Conservation (phyloP, 2,797 vertebrate genomes). For the Monodelphis domestica region DNA sequence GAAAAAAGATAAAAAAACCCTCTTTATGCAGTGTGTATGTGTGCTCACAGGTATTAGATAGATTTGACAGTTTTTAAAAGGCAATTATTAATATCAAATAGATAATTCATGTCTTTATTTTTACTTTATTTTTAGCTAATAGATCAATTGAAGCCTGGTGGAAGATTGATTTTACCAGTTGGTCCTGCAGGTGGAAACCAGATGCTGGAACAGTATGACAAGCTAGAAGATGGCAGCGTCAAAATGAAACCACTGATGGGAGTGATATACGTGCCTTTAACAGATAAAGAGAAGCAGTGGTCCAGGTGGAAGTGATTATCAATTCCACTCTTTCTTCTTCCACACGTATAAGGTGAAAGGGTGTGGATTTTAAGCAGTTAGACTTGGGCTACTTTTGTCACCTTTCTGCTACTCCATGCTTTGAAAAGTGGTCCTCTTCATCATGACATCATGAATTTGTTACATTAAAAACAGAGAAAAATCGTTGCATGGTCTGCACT, state of each 20-base stretch:
- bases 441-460: conserved; percentile 81
- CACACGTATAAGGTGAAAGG: conserved; percentile 96
- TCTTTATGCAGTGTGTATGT: neutral
- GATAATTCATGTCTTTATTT: conserved; percentile 69
- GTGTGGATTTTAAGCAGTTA: conserved; percentile 93
- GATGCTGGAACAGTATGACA: conserved; percentile 99
- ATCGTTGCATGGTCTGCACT: conserved; percentile 84
- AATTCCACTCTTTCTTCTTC: conserved; percentile 92
- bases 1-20: neutral
- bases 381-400: conserved; percentile 89
- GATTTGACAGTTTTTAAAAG: conserved; percentile 26
- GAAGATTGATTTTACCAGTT: conserved; percentile 97
- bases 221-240: conserved; percentile 97
- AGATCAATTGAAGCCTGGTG: conserved; percentile 98
- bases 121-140: conserved; percentile 90
- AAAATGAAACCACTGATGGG: conserved; percentile 99
- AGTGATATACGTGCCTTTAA: conserved; percentile 99
- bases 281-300: conserved; percentile 99
- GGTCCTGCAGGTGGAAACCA: conserved; percentile 98
- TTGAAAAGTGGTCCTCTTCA: conserved; percentile 84
- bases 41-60: neutral
- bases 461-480: conserved; percentile 81
- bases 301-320: conserved; percentile 99
- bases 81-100: conserved; percentile 51
- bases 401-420: conserved; percentile 90